Evolutionary conservation across 1,140 invertebrate species (phyloP), one percentile per base, ranked within the genome.

Genomic region (Sitophilus oryzae): DNA sequence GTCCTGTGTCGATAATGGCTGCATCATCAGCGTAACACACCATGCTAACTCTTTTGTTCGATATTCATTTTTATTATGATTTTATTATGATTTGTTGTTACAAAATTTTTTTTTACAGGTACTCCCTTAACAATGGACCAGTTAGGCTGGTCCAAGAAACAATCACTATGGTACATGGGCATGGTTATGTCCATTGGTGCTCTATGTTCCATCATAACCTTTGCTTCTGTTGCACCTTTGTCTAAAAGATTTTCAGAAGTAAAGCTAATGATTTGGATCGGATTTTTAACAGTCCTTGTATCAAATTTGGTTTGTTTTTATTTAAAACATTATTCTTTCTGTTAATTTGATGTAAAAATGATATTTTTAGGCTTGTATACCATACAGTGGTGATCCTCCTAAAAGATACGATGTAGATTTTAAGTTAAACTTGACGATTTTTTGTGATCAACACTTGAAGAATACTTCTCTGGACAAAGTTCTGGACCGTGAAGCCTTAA

Each of bases 91-190:
- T n/a, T n/a, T n/a, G n/a, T n/a, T n/a, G n/a, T n/a, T n/a, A 22
- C 1, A 16, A 14, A n/a, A n/a, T 1, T 43, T 43, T 5, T 43
- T 16, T 30, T 47, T 34, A 14, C 30, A 55, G 53, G 83, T 25
- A 91, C 89, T 10, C 82, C 89, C 1, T 73, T 93, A 25, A 88
- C 86, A 4, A 92, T 91, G 85, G 88, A 94, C 69, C 89, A 92
- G 77, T 92, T 92, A 74, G 89, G 81, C 4, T 93, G 90, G 91
- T 82, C 80, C 22, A 85, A 89, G 71, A 67, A 76, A 16, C 76
- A 89, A 66, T 83, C 90, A 4, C 73, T 93, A 19, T 58, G 45
- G 48, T 88, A 91, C 67, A 86, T 91, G 79, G 91, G 90, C 18
- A 75, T 90, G 10, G 73, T 92, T 45, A 85, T 93, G 79, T 85